Evolutionary conservation across 2,888 invertebrate species (phyloP).

Genomic region (Disparrhopalites patrizii): DNA sequence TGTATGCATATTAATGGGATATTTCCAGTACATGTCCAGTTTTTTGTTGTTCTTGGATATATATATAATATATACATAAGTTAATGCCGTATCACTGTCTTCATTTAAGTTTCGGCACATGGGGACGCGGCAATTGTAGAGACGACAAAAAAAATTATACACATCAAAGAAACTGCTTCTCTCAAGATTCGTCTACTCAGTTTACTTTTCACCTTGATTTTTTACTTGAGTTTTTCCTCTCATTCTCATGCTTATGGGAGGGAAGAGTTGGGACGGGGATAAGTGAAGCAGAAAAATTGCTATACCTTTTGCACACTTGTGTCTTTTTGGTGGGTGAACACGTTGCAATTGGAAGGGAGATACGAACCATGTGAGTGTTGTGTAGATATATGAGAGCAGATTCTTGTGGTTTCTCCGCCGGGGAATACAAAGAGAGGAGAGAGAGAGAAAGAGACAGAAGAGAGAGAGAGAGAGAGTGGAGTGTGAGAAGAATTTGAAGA

Average conservation of each 20-base stretch:
- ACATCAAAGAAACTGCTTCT: too few species aligned
- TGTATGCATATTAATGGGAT: too few species aligned
- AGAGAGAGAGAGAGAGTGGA: too few species aligned
- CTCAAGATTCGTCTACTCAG: background rate
- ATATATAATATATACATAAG: too few species aligned
- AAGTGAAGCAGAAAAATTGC: background rate
- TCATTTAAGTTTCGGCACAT: too few species aligned
- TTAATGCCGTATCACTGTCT: too few species aligned
- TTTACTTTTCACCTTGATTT: slow-evolving; percentile 8
- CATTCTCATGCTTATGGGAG: background rate
- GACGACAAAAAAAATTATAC: background rate
- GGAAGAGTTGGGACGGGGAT: background rate
- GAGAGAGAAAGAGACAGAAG: too few species aligned
- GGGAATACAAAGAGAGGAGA: slow-evolving; percentile 2
- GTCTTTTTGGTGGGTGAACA: background rate
- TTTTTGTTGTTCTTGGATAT: too few species aligned
- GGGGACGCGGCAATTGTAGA: too few species aligned
- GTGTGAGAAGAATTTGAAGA: too few species aligned
- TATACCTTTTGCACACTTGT: background rate
- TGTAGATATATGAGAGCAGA: background rate
- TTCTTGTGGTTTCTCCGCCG: background rate
- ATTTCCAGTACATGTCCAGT: too few species aligned
- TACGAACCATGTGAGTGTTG: background rate
- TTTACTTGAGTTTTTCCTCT: background rate
- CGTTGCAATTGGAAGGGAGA: background rate